phyloP scores from a whole-genome alignment of 2,113 vertebrate species.

The Sphaerodactylus townsendi region DNA sequence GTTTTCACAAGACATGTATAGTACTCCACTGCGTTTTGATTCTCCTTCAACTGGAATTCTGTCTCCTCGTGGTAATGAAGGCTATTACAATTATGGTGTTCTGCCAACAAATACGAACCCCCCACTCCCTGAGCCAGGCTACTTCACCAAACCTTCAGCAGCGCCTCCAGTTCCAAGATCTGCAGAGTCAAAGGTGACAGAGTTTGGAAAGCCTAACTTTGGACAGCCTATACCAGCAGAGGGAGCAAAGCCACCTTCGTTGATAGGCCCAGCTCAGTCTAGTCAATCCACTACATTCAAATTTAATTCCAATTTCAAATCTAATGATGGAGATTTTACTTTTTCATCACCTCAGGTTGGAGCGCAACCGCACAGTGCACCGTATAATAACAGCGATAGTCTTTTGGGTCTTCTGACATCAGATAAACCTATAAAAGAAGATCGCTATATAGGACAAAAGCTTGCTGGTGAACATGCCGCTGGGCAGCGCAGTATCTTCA shows the following conservation, averaged over 20 bases:
- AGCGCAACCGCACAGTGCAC: slow-evolving; percentile 53
- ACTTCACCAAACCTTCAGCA: slow-evolving; percentile 90
- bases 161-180: slow-evolving; percentile 76
- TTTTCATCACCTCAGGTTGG: slow-evolving; percentile 83
- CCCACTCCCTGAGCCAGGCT: slow-evolving; percentile 91
- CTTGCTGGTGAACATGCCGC: slow-evolving; percentile 61
- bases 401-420: slow-evolving; percentile 90
- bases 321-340: slow-evolving; percentile 94
- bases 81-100: slow-evolving; percentile 88
- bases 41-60: slow-evolving; percentile 86
- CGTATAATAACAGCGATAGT: slow-evolving; percentile 84
- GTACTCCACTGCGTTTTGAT: slow-evolving; percentile 87
- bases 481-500: slow-evolving; percentile 78
- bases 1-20: slow-evolving; percentile 91
- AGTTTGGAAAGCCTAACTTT: slow-evolving; percentile 85
- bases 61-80: slow-evolving; percentile 89
- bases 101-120: slow-evolving; percentile 87
- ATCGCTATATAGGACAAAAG: slow-evolving; percentile 74
- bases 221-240: slow-evolving; percentile 80
- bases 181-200: slow-evolving; percentile 80
- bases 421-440: slow-evolving; percentile 82
- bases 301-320: slow-evolving; percentile 97
- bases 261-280: slow-evolving; percentile 73
- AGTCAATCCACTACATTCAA: slow-evolving; percentile 86
- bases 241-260: slow-evolving; percentile 76